A percentile compares a stretch with the other conserved stretches of the same genome.
phyloP scores from a whole-genome alignment of 2,888 invertebrate species.

The Pyrrhia umbra region DNA sequence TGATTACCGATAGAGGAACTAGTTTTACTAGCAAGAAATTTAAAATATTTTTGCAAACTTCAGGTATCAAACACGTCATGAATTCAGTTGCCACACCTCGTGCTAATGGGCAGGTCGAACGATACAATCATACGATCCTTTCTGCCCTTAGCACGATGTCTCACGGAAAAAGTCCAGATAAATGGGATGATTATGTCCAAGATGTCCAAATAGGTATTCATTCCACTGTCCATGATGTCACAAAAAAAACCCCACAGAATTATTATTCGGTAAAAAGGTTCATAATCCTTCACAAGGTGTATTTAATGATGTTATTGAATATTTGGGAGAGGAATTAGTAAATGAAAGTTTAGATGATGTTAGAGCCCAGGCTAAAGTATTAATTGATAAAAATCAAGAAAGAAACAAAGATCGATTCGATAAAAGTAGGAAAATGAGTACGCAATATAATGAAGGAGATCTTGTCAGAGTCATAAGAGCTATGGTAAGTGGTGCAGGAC shows the following conservation, averaged over 20 bases:
- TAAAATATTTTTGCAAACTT: too few species aligned
- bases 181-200: not conserved
- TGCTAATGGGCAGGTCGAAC: not conserved
- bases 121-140: not conserved
- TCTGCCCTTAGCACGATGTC: not conserved
- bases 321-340: not conserved
- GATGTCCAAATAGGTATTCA: not conserved
- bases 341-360: not conserved
- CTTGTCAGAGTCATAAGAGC: not conserved
- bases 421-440: not conserved
- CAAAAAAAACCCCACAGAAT: not conserved
- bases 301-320: not conserved
- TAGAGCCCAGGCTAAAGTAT: not conserved
- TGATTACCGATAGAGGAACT: too few species aligned
- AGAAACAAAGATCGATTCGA: not conserved
- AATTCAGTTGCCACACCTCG: not conserved
- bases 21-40: too few species aligned
- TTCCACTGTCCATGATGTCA: not conserved
- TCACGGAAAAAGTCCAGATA: not conserved
- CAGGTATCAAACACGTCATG: not conserved
- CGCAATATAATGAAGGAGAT: not conserved
- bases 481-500: not conserved
- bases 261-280: not conserved
- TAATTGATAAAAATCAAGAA: not conserved
- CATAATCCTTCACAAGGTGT: not conserved